Evolutionary conservation across 2,888 invertebrate species (phyloP), one percentile per base, ranked within the genome.

Genomic region (Eledone cirrhosa): DNA sequence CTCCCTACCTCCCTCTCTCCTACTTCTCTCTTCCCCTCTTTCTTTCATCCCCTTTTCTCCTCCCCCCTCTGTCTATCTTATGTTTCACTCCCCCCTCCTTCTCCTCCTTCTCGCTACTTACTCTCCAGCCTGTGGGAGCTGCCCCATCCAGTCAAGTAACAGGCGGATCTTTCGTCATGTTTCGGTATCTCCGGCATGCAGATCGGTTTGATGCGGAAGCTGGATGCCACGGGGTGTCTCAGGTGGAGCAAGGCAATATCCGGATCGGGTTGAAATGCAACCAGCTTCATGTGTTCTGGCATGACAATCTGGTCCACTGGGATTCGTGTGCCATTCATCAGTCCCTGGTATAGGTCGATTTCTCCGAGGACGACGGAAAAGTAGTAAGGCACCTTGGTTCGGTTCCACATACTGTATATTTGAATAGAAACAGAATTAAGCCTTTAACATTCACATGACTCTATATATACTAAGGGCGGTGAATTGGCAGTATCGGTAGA

Each of bases 101-200:
- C 41, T 41, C 41, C 41, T 41, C 41, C n/a, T n/a, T 41, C 41
- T 33, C n/a, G 11, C 63, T 14, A 79, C 82, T 80, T 80, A 88
- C 87, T 80, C 77, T 85, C 84, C 41, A 81, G 81, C 33, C 78
- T 41, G 72, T 83, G 85, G 59, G 86, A 83, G 47, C 81, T 80
- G 14, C 88, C 88, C 88, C 88, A 88, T 13, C 87, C 88, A 53
- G 86, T 83, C 16, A 86, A 79, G 78, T 80, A 86, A 77, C 88
- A 88, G n/a, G 78, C 78, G 1, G 83, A 79, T 0, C 72, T 29
- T 2, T 33, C 33, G n/a, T 76, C 78, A 5, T 76, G 72, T 74
- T 83, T 82, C 8, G 75, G 80, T n/a, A 75, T 29, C 33, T 78
- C 77, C 41, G 86, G 85, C 7, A 87, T 82, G 80, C 88, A 88